A percentile compares a stretch with the other conserved stretches of the same genome.
Conservation (phyloP, 2,888 invertebrate genomes). For the Stratiomys singularior region DNA sequence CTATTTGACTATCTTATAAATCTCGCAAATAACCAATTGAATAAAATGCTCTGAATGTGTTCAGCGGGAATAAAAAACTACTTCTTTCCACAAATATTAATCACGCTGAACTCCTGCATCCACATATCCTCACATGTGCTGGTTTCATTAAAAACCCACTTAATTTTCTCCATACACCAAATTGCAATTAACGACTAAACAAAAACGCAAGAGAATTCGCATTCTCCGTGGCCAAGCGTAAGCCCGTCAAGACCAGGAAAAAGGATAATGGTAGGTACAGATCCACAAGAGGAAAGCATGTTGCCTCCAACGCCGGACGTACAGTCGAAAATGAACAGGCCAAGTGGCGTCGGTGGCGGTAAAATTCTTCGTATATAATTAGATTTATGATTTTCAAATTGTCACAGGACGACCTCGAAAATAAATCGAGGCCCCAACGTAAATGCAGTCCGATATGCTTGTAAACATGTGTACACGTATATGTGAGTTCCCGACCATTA, state of each 20-base stretch:
- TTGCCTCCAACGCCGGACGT: background rate
- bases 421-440: constrained; percentile 32
- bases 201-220: constrained; percentile 30
- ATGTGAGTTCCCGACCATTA: too few relatives aligned
- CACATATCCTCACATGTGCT: background rate
- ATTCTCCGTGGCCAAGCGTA: background rate
- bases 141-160: constrained; percentile 35
- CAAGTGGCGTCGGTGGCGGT: constrained; percentile 46
- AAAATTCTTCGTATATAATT: constrained; percentile 40
- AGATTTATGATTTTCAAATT: constrained; percentile 43
- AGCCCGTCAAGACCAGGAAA: background rate
- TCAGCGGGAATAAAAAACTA: too few relatives aligned
- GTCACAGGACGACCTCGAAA: constrained; percentile 34
- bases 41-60: too few relatives aligned
- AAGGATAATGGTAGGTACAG: constrained; percentile 9
- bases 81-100: background rate
- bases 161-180: constrained; percentile 39
- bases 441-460: background rate
- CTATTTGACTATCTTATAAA: too few relatives aligned
- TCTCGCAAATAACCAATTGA: too few relatives aligned
- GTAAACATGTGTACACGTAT: too few relatives aligned
- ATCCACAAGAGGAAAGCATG: too few relatives aligned
- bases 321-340: constrained; percentile 27
- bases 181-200: constrained; percentile 45
- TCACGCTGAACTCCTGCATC: background rate